Evolutionary conservation across 1,140 invertebrate species (phyloP).

Genomic region (Drosophila carrolli): DNA sequence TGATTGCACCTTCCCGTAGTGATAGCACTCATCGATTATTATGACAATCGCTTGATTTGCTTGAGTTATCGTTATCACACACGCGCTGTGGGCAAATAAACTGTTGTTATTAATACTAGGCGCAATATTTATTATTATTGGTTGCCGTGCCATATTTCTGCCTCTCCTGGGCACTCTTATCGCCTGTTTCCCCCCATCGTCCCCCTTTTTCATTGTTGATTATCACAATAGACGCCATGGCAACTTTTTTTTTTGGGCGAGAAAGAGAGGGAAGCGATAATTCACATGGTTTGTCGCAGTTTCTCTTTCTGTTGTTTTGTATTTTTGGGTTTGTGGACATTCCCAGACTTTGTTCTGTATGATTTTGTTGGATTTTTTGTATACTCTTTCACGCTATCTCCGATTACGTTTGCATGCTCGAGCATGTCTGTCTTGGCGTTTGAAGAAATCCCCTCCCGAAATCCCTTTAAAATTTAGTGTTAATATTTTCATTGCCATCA

Average conservation of each 20-base stretch:
- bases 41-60: constrained; percentile 44
- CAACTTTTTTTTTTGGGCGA: constrained; percentile 33
- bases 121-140: constrained; percentile 56
- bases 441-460: constrained; percentile 2
- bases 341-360: constrained; percentile 22
- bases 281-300: constrained; percentile 40
- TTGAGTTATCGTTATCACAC: constrained; percentile 57
- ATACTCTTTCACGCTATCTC: constrained; percentile 17
- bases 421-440: constrained; percentile 29
- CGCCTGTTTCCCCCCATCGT: constrained; percentile 8
- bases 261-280: constrained; percentile 11
- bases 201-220: constrained; percentile 40
- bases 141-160: constrained; percentile 47
- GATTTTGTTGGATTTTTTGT: neutral
- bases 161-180: constrained; percentile 24
- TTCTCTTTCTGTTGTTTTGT: constrained; percentile 16
- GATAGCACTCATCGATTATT: constrained; percentile 30
- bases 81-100: constrained; percentile 39
- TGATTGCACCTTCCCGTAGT: neutral
- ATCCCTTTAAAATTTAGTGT: constrained; percentile 31
- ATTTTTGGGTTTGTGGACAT: constrained; percentile 13
- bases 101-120: constrained; percentile 44
- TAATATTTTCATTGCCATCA: constrained; percentile 36
- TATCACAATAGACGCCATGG: constrained; percentile 55
- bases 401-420: constrained; percentile 35